Evolutionary conservation across 2,888 invertebrate genomes (phyloP).

Genomic region (Dolichopus griseipennis): DNA sequence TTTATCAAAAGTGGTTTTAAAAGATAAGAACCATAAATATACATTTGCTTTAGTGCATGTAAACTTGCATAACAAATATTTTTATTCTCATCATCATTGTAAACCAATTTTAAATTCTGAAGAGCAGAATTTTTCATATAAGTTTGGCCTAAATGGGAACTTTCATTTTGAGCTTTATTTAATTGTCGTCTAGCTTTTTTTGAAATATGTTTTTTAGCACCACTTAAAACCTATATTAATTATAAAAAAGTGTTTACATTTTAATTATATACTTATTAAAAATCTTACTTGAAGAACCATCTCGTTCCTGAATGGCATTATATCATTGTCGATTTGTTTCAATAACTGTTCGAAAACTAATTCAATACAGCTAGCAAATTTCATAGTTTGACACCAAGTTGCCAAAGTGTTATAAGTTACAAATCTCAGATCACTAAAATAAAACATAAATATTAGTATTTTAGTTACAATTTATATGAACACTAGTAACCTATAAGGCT

Average conservation of each 20-base stretch:
- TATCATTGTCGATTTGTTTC: constrained; percentile 28
- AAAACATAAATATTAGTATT: background rate
- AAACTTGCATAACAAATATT: constrained; percentile 27
- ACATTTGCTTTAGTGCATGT: constrained; percentile 25
- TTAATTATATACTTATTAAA: background rate
- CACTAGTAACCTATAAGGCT: constrained; percentile 28
- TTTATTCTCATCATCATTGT: constrained; percentile 26
- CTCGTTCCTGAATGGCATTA: constrained; percentile 28
- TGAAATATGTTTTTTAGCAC: constrained; percentile 32
- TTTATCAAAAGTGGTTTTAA: constrained; percentile 28
- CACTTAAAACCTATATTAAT: constrained; percentile 28
- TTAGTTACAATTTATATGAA: background rate
- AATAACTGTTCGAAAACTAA: constrained; percentile 27
- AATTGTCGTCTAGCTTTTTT: constrained; percentile 34
- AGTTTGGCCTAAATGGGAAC: constrained; percentile 28
- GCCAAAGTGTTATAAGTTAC: constrained; percentile 27
- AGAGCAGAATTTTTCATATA: constrained; percentile 25
- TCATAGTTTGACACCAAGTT: constrained; percentile 29
- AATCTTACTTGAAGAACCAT: constrained; percentile 27
- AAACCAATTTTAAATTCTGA: constrained; percentile 23
- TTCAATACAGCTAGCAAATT: constrained; percentile 29
- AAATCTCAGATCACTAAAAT: constrained; percentile 23
- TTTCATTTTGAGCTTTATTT: constrained; percentile 33
- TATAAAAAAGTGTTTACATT: background rate
- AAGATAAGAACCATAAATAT: constrained; percentile 24